Conservation (phyloP, 2,797 vertebrate species). For the Cossypha caffra region DNA sequence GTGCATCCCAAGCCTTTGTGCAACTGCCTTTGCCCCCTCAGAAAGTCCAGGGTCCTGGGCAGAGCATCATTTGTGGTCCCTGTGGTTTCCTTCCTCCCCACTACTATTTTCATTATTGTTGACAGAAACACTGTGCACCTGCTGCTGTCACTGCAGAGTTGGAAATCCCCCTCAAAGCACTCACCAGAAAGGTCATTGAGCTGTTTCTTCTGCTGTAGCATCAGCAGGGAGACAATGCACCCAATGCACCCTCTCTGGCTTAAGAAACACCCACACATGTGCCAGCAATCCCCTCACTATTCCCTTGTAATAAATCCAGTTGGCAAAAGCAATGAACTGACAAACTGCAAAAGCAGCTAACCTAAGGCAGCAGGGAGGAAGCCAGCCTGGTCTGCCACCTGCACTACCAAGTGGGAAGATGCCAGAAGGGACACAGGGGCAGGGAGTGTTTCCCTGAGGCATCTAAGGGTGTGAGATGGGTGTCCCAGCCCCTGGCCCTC, state of each 20-base stretch:
- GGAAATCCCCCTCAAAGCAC: background rate
- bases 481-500: accelerated
- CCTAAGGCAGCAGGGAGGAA: background rate
- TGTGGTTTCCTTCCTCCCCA: slow-evolving; percentile 68
- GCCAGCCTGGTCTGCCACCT: background rate
- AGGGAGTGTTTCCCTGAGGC: background rate
- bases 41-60: background rate
- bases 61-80: background rate
- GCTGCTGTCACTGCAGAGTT: background rate
- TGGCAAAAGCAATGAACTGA: background rate
- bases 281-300: background rate
- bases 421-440: background rate
- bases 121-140: slow-evolving; percentile 53
- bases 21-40: background rate
- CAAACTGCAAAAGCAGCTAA: background rate
- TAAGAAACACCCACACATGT: accelerated
- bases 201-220: background rate
- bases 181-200: background rate
- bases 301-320: background rate
- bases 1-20: background rate
- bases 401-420: background rate
- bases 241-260: background rate
- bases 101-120: slow-evolving; percentile 50
- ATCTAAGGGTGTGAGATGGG: background rate
- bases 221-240: background rate